A percentile compares a stretch with the other conserved stretches of the same genome.
Evolutionary conservation across 2,113 vertebrate genomes (phyloP).

Genomic region (Mobula birostris): DNA sequence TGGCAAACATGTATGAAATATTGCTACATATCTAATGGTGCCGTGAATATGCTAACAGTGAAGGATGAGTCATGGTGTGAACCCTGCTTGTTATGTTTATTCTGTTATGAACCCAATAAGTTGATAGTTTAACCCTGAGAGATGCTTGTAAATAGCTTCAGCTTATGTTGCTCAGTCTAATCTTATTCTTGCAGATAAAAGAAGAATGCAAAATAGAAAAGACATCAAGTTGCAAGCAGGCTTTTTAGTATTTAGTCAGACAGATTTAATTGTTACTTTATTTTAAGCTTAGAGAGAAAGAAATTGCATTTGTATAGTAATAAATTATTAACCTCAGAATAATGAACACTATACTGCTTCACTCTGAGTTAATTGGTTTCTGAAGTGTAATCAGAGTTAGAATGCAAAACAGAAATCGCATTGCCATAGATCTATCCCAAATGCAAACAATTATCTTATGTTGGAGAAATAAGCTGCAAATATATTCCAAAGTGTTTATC

Average conservation of each 20-base stretch:
- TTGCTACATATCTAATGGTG: neutral
- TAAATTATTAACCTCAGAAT: neutral
- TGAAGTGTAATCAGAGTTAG: neutral
- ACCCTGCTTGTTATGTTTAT: neutral
- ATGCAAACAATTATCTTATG: neutral
- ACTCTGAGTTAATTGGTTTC: neutral
- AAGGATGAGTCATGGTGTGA: neutral
- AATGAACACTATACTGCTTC: neutral
- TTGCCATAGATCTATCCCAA: neutral
- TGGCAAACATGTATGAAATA: neutral
- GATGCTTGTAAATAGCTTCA: neutral
- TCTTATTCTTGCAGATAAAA: neutral
- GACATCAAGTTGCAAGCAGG: neutral
- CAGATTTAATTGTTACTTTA: neutral
- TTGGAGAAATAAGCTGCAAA: neutral
- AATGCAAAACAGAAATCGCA: neutral
- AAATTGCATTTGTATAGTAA: neutral
- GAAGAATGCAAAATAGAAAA: conserved; percentile 3
- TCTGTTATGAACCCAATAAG: conserved; percentile 1
- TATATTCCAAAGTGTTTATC: neutral
- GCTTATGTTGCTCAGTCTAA: neutral
- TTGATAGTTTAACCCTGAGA: neutral
- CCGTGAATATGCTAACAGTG: neutral
- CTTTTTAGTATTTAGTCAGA: neutral
- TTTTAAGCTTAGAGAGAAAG: neutral